These are phyloP conservation scores for Phalacrocorax carbo DNA, from an alignment of 2,113 vertebrate species.

Conservation along the genomic window DNA sequence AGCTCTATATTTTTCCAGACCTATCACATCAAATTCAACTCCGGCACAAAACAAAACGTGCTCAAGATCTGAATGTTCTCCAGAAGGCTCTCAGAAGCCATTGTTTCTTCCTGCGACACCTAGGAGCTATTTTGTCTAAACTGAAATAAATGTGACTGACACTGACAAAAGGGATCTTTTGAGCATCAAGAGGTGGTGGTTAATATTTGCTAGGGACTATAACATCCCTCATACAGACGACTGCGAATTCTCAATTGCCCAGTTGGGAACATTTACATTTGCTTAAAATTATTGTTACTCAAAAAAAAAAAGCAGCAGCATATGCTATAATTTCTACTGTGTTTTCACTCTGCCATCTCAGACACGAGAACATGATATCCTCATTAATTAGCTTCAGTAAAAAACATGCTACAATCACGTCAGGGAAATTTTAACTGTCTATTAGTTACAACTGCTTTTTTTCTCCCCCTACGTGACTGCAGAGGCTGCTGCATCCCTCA, in stretches of 20 bases:
- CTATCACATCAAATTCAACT: conserved; percentile 40
- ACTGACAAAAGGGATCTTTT: neutral
- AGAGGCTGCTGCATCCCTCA: neutral
- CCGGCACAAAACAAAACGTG: neutral
- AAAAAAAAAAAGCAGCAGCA: neutral
- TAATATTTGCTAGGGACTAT: neutral
- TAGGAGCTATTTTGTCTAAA: conserved; percentile 8
- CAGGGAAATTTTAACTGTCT: neutral
- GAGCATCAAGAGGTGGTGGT: neutral
- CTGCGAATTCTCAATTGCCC: neutral
- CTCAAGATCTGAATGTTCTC: conserved; percentile 14
- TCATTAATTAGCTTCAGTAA: neutral
- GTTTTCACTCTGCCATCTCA: neutral
- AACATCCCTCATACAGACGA: neutral
- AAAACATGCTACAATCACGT: neutral
- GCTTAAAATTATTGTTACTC: neutral
- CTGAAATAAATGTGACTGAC: neutral
- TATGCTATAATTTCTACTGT: neutral
- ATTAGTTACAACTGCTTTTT: neutral
- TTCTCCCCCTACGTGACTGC: neutral
- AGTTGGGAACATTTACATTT: neutral
- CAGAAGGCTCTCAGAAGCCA: neutral
- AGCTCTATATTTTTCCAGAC: conserved; percentile 49
- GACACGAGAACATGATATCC: neutral
- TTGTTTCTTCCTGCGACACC: neutral